Evolutionary conservation across 1,140 invertebrate genomes (phyloP).

Genomic region (Apis mellifera): Amel_HAv3.1 CM009936.2:3255001-3255500

Average conservation of each 20-base stretch:
- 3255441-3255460: constrained; percentile 35
- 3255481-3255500: constrained; percentile 23
- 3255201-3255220: no score
- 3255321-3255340: neutral
- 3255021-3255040: no score
- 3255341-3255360: neutral
- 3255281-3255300: neutral
- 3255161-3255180: no score
- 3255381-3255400: neutral
- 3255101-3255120: no score
- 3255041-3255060: no score
- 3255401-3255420: neutral
- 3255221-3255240: neutral
- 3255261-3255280: neutral
- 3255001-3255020: no score
- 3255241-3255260: neutral
- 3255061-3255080: no score
- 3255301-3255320: neutral
- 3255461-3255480: constrained; percentile 14
- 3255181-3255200: no score
- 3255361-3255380: neutral
- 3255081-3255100: no score
- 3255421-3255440: constrained; percentile 36
- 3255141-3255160: no score
- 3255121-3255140: no score